These are phyloP conservation scores for Magallana gigas DNA, from an alignment of 1,140 invertebrate genomes.

Conservation along the genomic window DNA sequence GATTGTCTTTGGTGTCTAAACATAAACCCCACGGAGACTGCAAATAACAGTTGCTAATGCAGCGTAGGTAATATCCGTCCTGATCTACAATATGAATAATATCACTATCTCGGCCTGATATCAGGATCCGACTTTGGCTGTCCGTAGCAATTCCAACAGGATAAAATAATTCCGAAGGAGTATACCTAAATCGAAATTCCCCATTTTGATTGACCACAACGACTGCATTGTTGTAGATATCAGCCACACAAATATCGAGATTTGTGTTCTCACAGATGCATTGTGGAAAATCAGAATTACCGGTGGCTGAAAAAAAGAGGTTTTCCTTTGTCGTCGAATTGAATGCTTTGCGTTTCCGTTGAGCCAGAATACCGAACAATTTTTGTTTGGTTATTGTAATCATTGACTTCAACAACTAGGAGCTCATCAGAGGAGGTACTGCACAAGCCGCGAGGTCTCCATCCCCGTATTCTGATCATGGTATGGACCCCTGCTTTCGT, in stretches of 20 bases:
- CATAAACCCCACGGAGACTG: not conserved
- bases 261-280: not conserved
- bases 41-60: no score
- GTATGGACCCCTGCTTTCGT: not conserved
- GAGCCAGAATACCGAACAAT: not conserved
- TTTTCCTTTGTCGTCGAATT: not conserved
- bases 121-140: not conserved
- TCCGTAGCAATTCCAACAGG: not conserved
- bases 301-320: not conserved
- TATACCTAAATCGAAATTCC: not conserved
- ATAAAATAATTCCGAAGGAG: not conserved
- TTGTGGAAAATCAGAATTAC: not conserved
- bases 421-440: not conserved
- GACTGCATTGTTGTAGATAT: not conserved
- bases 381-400: not conserved
- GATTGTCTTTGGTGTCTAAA: not conserved
- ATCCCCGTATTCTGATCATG: not conserved
- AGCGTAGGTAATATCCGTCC: no score
- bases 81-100: no score
- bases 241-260: not conserved
- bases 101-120: not conserved
- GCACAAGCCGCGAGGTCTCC: not conserved
- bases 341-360: not conserved
- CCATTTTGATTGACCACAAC: not conserved
- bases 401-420: not conserved